Evolutionary conservation across 53 echinoderm and acorn worm species (phyloP), one percentile per base, ranked within the genome.

Genomic region (Holothuria scabra): DNA sequence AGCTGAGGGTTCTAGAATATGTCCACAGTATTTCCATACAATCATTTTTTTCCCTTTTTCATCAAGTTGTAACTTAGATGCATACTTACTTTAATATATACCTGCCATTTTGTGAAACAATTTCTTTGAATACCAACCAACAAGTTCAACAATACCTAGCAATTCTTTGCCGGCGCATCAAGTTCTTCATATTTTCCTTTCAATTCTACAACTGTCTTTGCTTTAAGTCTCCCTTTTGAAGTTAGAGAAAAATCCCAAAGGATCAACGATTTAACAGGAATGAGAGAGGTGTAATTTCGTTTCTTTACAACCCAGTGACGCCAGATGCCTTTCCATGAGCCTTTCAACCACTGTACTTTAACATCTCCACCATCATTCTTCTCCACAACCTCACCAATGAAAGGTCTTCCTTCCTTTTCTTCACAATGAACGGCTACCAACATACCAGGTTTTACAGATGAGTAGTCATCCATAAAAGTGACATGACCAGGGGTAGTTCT

Each of bases 391-490:
- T 46, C 55, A 23, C 48, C 74, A 48, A 74, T 46, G 48, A 74
- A 74, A n/a, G 74, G 74, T 74, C 49, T 41, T 24, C 48, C 74
- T 74, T 74, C 74, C 35, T 30, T 52, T 69, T n/a, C 52, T n/a
- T n/a, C n/a, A n/a, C n/a, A n/a, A n/a, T n/a, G n/a, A n/a, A n/a
- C n/a, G n/a, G n/a, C n/a, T n/a, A 74, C 74, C 25, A 74, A 48
- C 52, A 74, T 74, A 2, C 74, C 74, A 20, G 46, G 23, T 74
- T 46, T 74, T n/a, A 74, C 74, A 74, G 74, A 74, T 48, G 74
- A 46, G 28, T 48, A 74, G 28, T 74, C 48, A 28, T 41, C 74
- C 46, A 74, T n/a, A 5, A 46, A 13, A 18, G 48, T 74, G 21
- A 52, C 55, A 12, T 46, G 46, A 23, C 23, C 25, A 74, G n/a